Conservation (phyloP, 2,113 vertebrate genomes). For the Paramisgurnus dabryanus region DNA sequence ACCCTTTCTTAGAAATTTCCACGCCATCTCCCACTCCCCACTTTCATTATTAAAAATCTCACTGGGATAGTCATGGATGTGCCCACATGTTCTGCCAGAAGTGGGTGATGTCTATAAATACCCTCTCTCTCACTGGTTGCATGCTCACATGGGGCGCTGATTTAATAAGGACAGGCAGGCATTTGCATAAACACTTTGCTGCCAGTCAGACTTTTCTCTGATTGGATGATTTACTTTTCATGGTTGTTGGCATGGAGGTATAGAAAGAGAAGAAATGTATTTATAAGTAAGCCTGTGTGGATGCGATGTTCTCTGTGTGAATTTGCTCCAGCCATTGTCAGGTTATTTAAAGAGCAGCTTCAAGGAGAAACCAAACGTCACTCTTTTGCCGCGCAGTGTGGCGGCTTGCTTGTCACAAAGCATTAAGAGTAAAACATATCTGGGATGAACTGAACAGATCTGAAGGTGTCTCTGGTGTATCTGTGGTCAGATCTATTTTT, state of each 20-base stretch:
- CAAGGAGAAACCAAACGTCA: constrained; percentile 37
- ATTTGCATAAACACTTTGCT: constrained; percentile 48
- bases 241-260: constrained; percentile 61
- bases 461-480: not conserved
- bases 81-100: constrained; percentile 41
- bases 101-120: constrained; percentile 57
- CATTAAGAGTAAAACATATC: constrained; percentile 19
- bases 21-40: constrained; percentile 20
- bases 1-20: constrained; percentile 42
- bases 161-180: constrained; percentile 49
- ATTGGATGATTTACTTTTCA: constrained; percentile 38
- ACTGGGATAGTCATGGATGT: constrained; percentile 14
- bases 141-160: constrained; percentile 18
- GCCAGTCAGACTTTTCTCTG: constrained; percentile 47
- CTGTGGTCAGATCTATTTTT: no score
- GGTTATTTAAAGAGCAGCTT: constrained; percentile 44
- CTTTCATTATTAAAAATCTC: constrained; percentile 21
- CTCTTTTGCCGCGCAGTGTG: constrained; percentile 21
- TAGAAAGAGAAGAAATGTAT: constrained; percentile 40
- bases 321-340: constrained; percentile 17
- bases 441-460: not conserved
- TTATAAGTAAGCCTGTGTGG: constrained; percentile 40
- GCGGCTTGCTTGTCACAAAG: constrained; percentile 41
- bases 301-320: constrained; percentile 47
- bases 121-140: constrained; percentile 36